These are phyloP conservation scores for Polydrusus tereticollis DNA, from an alignment of 2,888 invertebrate genomes.

Conservation along the genomic window DNA sequence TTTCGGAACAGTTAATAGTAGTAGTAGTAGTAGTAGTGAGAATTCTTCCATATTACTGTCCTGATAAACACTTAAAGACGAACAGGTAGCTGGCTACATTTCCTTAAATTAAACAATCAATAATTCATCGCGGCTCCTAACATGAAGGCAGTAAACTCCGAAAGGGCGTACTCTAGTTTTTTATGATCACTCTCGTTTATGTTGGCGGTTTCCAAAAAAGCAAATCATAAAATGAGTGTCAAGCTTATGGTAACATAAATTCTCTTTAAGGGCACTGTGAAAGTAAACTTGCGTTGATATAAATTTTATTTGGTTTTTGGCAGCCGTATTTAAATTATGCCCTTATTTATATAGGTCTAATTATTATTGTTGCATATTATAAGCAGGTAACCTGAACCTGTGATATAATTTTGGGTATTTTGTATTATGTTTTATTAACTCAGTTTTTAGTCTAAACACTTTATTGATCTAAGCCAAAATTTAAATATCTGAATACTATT, in stretches of 20 bases:
- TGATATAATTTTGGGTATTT: too few species aligned
- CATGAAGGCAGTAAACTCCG: constrained; percentile 63
- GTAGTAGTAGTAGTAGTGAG: too few species aligned
- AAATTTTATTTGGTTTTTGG: neutral
- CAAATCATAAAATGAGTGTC: constrained; percentile 42
- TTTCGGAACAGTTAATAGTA: too few species aligned
- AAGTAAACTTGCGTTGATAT: constrained; percentile 6
- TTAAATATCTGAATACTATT: too few species aligned
- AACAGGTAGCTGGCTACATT: constrained; percentile 56
- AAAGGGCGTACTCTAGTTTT: constrained; percentile 58
- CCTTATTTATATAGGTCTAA: too few species aligned
- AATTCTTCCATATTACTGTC: constrained; percentile 8
- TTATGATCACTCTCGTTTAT: constrained; percentile 57
- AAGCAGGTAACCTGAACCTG: too few species aligned
- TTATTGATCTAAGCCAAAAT: too few species aligned
- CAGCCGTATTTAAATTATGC: neutral
- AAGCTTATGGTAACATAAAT: constrained; percentile 31
- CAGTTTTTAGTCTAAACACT: too few species aligned
- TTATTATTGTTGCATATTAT: neutral
- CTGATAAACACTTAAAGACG: constrained; percentile 33
- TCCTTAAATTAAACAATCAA: constrained; percentile 67
- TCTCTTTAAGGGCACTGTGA: constrained; percentile 3
- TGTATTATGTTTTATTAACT: too few species aligned
- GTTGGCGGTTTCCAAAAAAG: constrained; percentile 39
- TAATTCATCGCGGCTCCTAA: constrained; percentile 63